Percentiles rank a stretch among this genome's conserved stretches.
Evolutionary conservation across 2,888 invertebrate genomes (phyloP).

Genomic region (Shargacucullia verbasci): DNA sequence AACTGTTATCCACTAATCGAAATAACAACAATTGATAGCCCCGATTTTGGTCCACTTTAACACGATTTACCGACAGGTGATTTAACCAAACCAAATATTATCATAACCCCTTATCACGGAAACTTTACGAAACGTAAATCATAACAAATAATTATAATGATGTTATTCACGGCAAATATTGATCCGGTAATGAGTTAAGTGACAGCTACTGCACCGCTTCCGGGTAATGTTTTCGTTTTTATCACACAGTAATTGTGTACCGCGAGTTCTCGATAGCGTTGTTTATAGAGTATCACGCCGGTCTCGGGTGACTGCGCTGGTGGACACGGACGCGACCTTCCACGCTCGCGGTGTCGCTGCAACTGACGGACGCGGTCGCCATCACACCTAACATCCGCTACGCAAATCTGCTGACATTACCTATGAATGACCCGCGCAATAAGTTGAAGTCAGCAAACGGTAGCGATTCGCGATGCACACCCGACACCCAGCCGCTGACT

Average conservation of each 20-base stretch:
- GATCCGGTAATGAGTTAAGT: slow-evolving; percentile 54
- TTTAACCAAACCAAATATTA: slow-evolving; percentile 68
- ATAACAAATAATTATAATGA: slow-evolving; percentile 49
- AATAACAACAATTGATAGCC: slow-evolving; percentile 61
- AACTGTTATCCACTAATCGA: slow-evolving; percentile 68
- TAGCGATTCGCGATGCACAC: slow-evolving; percentile 44
- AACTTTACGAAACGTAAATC: slow-evolving; percentile 54
- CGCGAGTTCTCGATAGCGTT: slow-evolving; percentile 66
- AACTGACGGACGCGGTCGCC: slow-evolving; percentile 68
- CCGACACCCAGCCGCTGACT: slow-evolving; percentile 70
- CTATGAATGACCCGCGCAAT: slow-evolving; percentile 71
- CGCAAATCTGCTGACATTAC: slow-evolving; percentile 70
- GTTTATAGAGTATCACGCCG: slow-evolving; percentile 71
- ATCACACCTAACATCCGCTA: slow-evolving; percentile 67
- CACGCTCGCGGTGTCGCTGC: slow-evolving; percentile 63
- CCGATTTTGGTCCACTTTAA: slow-evolving; percentile 61
- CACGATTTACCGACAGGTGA: slow-evolving; percentile 72
- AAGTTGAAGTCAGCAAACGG: slow-evolving; percentile 68
- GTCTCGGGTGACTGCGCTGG: slow-evolving; percentile 54
- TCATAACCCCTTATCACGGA: slow-evolving; percentile 58
- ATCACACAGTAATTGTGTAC: slow-evolving; percentile 67
- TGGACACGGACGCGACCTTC: slow-evolving; percentile 67
- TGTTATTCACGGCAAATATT: slow-evolving; percentile 66
- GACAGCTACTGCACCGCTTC: slow-evolving; percentile 57
- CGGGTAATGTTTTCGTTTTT: slow-evolving; percentile 77